Conservation (phyloP, 2,888 invertebrate species). For the Netelia inedita region DNA sequence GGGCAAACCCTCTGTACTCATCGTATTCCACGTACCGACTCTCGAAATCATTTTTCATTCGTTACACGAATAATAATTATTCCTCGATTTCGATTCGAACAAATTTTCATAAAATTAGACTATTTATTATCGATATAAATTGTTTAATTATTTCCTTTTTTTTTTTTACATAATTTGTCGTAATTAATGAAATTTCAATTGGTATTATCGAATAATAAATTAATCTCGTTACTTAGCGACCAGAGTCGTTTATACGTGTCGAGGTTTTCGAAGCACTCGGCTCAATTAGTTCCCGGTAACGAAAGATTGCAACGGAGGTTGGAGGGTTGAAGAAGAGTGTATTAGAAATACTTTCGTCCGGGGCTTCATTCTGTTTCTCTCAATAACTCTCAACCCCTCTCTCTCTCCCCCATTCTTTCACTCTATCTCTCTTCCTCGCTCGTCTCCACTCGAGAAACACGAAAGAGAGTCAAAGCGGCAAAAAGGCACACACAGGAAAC, state of each 20-base stretch:
- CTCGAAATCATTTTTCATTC: neutral
- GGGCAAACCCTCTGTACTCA: conserved; percentile 38
- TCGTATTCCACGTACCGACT: conserved; percentile 17
- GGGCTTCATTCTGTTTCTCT: neutral
- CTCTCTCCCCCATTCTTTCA: neutral
- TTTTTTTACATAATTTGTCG: neutral
- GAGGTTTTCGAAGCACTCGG: conserved; percentile 29
- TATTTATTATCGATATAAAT: neutral
- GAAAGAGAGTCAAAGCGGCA: conserved; percentile 40
- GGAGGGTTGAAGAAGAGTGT: neutral
- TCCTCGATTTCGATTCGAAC: no score
- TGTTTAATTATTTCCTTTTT: neutral
- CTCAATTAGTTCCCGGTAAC: conserved; percentile 61
- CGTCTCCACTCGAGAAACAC: neutral
- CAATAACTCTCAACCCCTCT: neutral
- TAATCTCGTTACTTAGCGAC: neutral
- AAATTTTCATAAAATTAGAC: no score
- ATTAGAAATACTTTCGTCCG: neutral
- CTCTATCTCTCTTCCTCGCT: neutral
- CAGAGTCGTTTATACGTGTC: neutral
- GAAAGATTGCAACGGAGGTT: conserved; percentile 19
- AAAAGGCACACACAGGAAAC: conserved; percentile 64
- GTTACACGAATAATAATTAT: neutral
- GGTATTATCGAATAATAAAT: neutral
- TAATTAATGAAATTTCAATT: no score